phyloP scores from a whole-genome alignment of 2,888 invertebrate genomes.

The Sesia apiformis region DNA sequence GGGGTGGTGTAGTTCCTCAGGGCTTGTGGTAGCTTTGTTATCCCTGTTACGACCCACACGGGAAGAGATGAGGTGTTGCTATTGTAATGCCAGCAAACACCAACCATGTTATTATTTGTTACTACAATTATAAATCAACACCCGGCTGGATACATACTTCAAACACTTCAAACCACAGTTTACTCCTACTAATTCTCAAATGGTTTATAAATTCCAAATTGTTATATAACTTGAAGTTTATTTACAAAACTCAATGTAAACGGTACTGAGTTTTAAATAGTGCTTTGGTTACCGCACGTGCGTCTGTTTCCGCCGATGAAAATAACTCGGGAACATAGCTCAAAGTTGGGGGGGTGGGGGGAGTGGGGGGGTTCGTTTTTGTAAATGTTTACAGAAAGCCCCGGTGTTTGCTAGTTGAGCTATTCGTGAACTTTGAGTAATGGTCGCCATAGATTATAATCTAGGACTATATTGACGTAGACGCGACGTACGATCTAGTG shows the following conservation, averaged over 20 bases:
- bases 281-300: constrained; percentile 16
- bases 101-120: too few relatives aligned
- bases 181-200: too few relatives aligned
- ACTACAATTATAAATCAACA: too few relatives aligned
- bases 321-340: constrained; percentile 18
- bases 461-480: background rate
- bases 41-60: too few relatives aligned
- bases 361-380: constrained; percentile 15
- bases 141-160: too few relatives aligned
- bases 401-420: background rate
- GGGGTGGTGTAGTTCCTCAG: too few relatives aligned
- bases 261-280: background rate
- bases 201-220: background rate
- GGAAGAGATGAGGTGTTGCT: too few relatives aligned
- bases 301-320: constrained; percentile 29
- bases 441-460: background rate
- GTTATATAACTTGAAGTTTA: background rate
- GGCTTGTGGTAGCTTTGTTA: too few relatives aligned
- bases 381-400: constrained; percentile 28
- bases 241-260: background rate
- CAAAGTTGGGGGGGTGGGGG: background rate
- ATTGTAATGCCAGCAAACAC: too few relatives aligned
- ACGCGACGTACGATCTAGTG: background rate
- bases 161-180: too few relatives aligned
- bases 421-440: background rate